These are phyloP conservation scores for Phrynocephalus vlangalii DNA, from an alignment of 2,797 vertebrate genomes.

Conservation along the genomic window DNA sequence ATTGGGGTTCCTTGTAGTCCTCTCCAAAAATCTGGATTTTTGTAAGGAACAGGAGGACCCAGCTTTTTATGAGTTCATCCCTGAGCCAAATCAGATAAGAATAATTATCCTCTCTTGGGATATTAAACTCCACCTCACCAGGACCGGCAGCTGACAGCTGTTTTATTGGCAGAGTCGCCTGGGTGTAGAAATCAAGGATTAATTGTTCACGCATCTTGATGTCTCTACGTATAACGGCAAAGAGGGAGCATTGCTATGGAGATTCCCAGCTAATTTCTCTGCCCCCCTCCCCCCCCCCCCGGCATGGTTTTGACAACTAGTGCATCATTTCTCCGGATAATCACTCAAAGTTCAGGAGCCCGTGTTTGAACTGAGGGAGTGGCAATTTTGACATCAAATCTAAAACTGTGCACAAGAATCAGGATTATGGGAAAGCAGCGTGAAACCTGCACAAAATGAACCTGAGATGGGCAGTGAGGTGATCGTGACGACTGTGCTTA, in stretches of 20 bases:
- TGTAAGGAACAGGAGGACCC: conserved; percentile 75
- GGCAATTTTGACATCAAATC: background rate
- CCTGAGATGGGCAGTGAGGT: background rate
- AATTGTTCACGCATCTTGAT: conserved; percentile 78
- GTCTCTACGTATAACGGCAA: conserved; percentile 71
- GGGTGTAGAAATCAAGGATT: conserved; percentile 75
- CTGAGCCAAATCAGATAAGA: conserved; percentile 93
- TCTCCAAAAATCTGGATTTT: conserved; percentile 81
- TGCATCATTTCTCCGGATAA: conserved; percentile 26
- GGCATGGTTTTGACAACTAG: background rate
- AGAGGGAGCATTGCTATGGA: conserved; percentile 74
- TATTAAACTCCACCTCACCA: conserved; percentile 83
- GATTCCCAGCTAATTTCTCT: conserved; percentile 76
- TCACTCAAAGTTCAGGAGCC: conserved; percentile 2
- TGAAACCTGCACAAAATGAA: background rate
- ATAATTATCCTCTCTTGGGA: conserved; percentile 91
- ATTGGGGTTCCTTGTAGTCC: conserved; percentile 81
- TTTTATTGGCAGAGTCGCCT: conserved; percentile 78
- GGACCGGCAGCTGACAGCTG: conserved; percentile 79
- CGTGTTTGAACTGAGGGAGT: background rate
- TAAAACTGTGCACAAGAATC: background rate
- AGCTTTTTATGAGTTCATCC: conserved; percentile 93
- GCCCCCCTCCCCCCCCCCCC: background rate
- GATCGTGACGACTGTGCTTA: background rate
- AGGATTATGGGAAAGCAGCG: too few relatives aligned